Evolutionary conservation across 1,140 invertebrate species (phyloP).

Genomic region (Scylla paramamosain): DNA sequence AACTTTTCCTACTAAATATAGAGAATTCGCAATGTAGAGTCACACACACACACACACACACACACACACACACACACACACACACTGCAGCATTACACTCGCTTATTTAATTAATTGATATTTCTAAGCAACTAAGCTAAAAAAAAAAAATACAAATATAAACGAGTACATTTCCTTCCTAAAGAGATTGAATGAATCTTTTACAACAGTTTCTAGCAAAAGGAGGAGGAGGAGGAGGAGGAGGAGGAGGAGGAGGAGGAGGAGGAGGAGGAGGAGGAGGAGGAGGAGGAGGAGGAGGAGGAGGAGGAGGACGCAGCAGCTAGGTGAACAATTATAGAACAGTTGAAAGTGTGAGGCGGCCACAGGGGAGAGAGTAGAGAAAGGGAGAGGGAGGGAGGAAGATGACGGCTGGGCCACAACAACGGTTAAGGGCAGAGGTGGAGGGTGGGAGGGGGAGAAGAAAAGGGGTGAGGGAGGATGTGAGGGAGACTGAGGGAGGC

Average conservation of each 20-base stretch:
- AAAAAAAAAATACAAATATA: no score
- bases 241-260: constrained; percentile 17
- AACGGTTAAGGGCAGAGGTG: background rate
- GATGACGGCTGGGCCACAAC: background rate
- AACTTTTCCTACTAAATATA: no score
- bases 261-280: constrained; percentile 16
- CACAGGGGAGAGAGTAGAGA: background rate
- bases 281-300: constrained; percentile 11
- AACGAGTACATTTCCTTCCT: no score
- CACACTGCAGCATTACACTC: no score
- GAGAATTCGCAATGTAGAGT: no score
- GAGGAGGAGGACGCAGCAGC: background rate
- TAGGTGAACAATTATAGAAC: background rate
- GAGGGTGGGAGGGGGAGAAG: background rate
- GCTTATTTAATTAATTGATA: no score
- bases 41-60: no score
- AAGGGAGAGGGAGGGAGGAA: background rate
- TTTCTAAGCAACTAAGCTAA: no score
- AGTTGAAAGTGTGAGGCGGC: background rate
- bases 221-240: background rate
- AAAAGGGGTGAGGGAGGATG: no score
- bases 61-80: no score
- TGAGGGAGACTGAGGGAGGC: no score
- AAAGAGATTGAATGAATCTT: no score
- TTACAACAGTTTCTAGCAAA: background rate